Conservation (phyloP, 1,140 invertebrate species). For the Drosophila pallidifrons region DNA sequence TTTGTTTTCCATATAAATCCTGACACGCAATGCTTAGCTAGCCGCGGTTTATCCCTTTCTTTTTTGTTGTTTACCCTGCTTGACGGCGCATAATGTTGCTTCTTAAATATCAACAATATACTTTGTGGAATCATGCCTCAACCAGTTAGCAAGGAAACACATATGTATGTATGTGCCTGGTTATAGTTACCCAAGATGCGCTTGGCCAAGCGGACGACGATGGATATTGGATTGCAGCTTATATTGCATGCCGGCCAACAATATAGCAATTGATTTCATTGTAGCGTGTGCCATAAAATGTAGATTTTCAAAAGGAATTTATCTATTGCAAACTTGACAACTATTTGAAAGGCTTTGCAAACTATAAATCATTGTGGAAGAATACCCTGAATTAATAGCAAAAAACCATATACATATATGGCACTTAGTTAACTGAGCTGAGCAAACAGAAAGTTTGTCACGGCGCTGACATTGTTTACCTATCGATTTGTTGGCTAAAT, state of each 20-base stretch:
- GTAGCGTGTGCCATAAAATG: background rate
- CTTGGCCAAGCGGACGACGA: background rate
- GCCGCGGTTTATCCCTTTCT: background rate
- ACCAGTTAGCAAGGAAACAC: background rate
- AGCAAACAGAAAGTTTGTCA: background rate
- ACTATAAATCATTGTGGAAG: background rate
- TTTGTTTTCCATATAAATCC: conserved; percentile 31
- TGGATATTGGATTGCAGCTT: background rate
- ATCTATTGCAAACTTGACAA: background rate
- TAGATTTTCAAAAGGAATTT: background rate
- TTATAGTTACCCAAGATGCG: conserved; percentile 26
- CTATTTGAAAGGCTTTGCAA: background rate
- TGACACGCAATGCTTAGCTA: conserved; percentile 28
- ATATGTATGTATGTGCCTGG: background rate
- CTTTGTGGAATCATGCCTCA: conserved; percentile 5
- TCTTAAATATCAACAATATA: conserved; percentile 19
- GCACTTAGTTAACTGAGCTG: too few relatives aligned
- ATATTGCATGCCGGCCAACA: conserved; percentile 1
- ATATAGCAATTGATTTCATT: conserved; percentile 10
- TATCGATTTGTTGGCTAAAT: conserved; percentile 13
- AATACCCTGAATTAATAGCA: background rate
- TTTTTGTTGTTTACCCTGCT: background rate
- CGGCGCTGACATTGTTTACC: conserved; percentile 2
- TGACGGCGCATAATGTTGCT: conserved; percentile 5
- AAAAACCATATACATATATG: too few relatives aligned